Conservation (phyloP, 2,797 vertebrate species). For the Amblyraja radiata region DNA sequence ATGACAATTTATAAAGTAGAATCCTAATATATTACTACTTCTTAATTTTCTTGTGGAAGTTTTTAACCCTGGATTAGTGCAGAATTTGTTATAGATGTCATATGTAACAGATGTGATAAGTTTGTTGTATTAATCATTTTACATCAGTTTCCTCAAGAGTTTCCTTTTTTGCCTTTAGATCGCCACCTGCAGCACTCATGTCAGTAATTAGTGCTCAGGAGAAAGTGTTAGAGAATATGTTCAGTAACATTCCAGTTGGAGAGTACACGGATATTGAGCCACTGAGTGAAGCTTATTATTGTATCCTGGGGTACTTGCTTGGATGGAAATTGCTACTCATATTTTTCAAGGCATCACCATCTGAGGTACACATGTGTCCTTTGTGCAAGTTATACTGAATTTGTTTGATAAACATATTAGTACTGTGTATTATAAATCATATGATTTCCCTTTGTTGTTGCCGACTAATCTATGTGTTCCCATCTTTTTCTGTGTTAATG, state of each 20-base stretch:
- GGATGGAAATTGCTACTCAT: conserved; percentile 90
- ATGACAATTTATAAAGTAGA: background rate
- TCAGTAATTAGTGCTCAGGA: conserved; percentile 72
- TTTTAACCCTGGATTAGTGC: background rate
- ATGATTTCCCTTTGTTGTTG: background rate
- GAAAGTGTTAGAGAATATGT: conserved; percentile 75
- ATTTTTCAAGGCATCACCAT: conserved; percentile 90
- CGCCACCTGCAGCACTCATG: conserved; percentile 85
- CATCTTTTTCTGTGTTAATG: background rate
- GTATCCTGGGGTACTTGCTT: conserved; percentile 85
- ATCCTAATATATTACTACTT: background rate
- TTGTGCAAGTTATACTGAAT: background rate
- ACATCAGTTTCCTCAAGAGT: background rate
- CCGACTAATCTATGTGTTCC: background rate
- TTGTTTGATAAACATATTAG: background rate
- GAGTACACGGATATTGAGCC: conserved; percentile 82
- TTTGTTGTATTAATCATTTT: conserved; percentile 22
- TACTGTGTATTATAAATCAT: background rate
- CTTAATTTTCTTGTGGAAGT: background rate
- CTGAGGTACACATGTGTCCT: conserved; percentile 65
- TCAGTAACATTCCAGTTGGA: conserved; percentile 78
- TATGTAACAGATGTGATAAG: too few relatives aligned
- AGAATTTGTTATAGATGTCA: background rate
- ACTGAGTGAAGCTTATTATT: conserved; percentile 81
- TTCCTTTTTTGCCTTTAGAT: conserved; percentile 56